Evolutionary conservation across 2,113 vertebrate genomes (phyloP), one percentile per base, ranked within the genome.

Genomic region (Catharus bicknelli): DNA sequence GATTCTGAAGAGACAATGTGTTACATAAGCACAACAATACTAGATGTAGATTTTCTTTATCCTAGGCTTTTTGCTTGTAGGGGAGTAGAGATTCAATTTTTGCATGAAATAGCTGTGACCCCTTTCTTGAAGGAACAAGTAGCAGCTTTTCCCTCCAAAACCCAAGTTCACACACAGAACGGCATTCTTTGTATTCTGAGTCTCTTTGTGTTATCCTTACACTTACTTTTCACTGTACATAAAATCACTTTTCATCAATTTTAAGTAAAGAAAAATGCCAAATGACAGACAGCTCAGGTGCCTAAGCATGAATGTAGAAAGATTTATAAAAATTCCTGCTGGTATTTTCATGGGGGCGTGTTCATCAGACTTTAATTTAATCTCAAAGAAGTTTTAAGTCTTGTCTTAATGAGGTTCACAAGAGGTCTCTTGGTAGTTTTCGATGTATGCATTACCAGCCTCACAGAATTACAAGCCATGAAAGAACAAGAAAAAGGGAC

Each of bases 141-240:
- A 75, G 36, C 27, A 93, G 36, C 40, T 86, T 86, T 76, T 11
- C 66, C 69, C 69, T 85, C 47, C 78, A 93, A 91, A 93, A 73
- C 14, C 11, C 50, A 27, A 89, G 50, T 50, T 86, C 66, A 57
- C 25, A n/a, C 14, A 53, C 25, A 42, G 66, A 64, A 51, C 9
- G 29, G 38, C 16, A 18, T 53, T 62, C 43, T 6, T 80, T 62
- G 9, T 30, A 54, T 45, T 76, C 19, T 0, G 0, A 45, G 17
- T 11, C 9, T 50, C 34, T 85, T 20, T 53, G 38, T 63, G 29
- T 29, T 66, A 57, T 18, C 13, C 26, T 16, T 23, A 45, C 5
- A 7, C n/a, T 68, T 68, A 64, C 8, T 47, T 84, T 61, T 54
- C 50, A n/a, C 26, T n/a, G 9, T 13, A 67, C 13, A 32, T 61